These are phyloP conservation scores for Cheilosia impressa DNA, from an alignment of 2,888 invertebrate genomes.

Conservation along the genomic window DNA sequence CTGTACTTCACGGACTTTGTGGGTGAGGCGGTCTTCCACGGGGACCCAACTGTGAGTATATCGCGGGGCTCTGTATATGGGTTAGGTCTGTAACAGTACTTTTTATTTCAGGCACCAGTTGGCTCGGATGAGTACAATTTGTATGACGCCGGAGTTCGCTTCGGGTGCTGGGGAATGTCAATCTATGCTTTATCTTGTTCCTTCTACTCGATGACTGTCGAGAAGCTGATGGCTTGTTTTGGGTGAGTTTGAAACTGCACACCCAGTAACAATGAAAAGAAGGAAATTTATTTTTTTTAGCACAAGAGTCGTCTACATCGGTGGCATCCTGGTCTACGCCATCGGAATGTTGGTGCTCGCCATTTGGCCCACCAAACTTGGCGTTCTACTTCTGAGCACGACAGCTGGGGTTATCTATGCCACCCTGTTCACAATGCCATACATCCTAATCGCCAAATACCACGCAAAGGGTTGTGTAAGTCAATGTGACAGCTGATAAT, in stretches of 20 bases:
- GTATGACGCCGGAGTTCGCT: constrained; percentile 83
- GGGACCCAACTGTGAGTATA: constrained; percentile 84
- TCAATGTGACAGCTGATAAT: constrained; percentile 25
- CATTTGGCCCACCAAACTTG: constrained; percentile 82
- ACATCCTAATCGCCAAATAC: constrained; percentile 83
- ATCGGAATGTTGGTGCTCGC: constrained; percentile 83
- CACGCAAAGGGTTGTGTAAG: constrained; percentile 83
- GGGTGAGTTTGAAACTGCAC: constrained; percentile 78
- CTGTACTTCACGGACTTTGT: constrained; percentile 88
- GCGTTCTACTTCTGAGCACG: constrained; percentile 82
- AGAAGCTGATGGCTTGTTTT: constrained; percentile 81
- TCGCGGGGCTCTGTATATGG: not conserved
- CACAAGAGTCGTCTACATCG: constrained; percentile 81
- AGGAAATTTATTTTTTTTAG: constrained; percentile 70
- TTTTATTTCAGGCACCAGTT: constrained; percentile 77
- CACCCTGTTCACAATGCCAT: constrained; percentile 84
- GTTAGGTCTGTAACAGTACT: not conserved
- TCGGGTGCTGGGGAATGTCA: constrained; percentile 84
- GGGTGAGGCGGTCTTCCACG: constrained; percentile 86
- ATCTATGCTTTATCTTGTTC: constrained; percentile 84
- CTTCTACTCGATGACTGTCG: constrained; percentile 82
- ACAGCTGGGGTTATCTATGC: constrained; percentile 83
- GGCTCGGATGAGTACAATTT: constrained; percentile 77
- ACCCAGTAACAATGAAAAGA: no score
- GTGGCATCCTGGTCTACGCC: constrained; percentile 82